Evolutionary conservation across 53 echinoderm and acorn worm species (phyloP), one percentile per base, ranked within the genome.

Genomic region (Patiria pectinifera): DNA sequence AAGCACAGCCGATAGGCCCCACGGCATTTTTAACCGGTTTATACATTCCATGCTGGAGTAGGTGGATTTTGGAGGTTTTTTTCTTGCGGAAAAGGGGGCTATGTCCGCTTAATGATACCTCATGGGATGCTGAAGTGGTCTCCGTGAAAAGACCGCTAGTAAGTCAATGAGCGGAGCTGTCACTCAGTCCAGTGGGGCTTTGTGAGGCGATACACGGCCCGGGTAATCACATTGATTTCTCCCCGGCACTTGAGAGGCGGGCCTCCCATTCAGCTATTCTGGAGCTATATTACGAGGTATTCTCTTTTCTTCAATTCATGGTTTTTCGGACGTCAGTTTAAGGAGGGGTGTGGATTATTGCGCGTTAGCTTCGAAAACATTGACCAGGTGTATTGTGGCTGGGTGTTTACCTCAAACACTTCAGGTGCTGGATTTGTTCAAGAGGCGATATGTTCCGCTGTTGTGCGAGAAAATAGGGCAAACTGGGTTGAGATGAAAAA

Each of bases 351-450:
- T 77, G 87, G 87, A 87, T 87, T 87, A 87, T 25, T 58, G 19
- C 0, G 77, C 87, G 77, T 87, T 87, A 87, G 87, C 87, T 77
- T 78, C 59, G 62, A 87, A 87, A 61, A 78, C 87, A 87, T 78
- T 87, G 48, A 87, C 87, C 48, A 5, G 87, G 87, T 87, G 76
- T 59, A 77, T 87, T 87, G 77, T 87, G 59, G 8, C 0, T 25
- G 25, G 60, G 78, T 87, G 87, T 87, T 87, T 87, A 72, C 87
- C 48, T 78, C 78, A 87, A 87, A 87, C 87, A 87, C 87, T 87
- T 87, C 72, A 87, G 18, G 3, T 35, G 62, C 11, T 44, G 63
- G 84, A 84, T 84, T 66, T 66, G 3, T 25, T 66, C 19, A 18
- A 21, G 60, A 48, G 48, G 45, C 48, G 75, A 71, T 72, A 48